These are phyloP conservation scores for Morone chrysops DNA, from an alignment of 2,113 vertebrate genomes.

Conservation along the genomic window DNA sequence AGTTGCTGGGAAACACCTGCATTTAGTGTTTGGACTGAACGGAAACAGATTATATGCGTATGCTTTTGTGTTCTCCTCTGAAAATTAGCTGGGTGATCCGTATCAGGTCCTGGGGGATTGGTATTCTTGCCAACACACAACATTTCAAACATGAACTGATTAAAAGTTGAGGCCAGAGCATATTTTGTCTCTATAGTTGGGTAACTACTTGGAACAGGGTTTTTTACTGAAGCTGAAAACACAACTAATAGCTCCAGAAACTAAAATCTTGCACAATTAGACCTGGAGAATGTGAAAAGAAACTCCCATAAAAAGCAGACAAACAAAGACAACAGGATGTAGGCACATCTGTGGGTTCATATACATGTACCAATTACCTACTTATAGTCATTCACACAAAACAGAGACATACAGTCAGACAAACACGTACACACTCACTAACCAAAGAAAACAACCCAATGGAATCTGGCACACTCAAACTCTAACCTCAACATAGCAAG, in stretches of 20 bases:
- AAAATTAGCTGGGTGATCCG: constrained; percentile 22
- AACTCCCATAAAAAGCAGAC: constrained; percentile 15
- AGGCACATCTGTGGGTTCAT: constrained; percentile 24
- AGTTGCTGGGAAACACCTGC: constrained; percentile 63
- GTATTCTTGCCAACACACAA: constrained; percentile 33
- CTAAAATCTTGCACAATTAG: constrained; percentile 52
- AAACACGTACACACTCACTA: constrained; percentile 49
- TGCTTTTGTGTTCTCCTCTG: constrained; percentile 29
- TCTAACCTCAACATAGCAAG: constrained; percentile 75
- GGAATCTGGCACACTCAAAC: constrained; percentile 67
- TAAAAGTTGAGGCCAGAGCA: constrained; percentile 21
- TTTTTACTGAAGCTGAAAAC: constrained; percentile 27
- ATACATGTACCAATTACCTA: constrained; percentile 41
- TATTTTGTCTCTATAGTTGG: constrained; percentile 48
- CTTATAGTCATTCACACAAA: constrained; percentile 49
- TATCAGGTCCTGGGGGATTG: constrained; percentile 5
- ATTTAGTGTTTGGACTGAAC: constrained; percentile 41
- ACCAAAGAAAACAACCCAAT: constrained; percentile 69
- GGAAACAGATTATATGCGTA: constrained; percentile 30
- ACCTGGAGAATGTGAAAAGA: constrained; percentile 22
- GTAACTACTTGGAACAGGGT: constrained; percentile 28
- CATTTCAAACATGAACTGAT: constrained; percentile 53
- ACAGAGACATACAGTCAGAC: constrained; percentile 38
- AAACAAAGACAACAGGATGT: constrained; percentile 39
- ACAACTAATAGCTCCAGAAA: constrained; percentile 39